These are phyloP conservation scores for Microctonus aethiopoides DNA, from an alignment of 2,888 invertebrate species.

Conservation along the genomic window DNA sequence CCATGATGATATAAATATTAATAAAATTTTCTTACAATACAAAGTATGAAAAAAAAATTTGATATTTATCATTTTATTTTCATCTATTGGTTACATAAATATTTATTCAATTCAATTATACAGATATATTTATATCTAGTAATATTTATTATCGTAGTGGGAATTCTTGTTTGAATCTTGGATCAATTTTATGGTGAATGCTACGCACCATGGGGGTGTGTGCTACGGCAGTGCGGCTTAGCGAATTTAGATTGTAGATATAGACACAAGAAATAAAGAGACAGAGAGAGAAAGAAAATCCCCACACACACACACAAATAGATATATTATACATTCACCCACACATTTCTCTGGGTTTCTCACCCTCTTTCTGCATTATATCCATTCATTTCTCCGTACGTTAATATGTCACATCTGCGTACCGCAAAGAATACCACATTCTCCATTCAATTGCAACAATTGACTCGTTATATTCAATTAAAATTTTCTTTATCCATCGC, in stretches of 20 bases:
- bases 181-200: conserved; percentile 6
- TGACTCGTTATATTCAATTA: conserved; percentile 27
- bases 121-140: too few relatives aligned
- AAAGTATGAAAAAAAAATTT: neutral
- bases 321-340: neutral
- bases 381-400: conserved; percentile 25
- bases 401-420: conserved; percentile 31
- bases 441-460: conserved; percentile 32
- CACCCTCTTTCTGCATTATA: neutral
- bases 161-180: neutral
- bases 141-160: neutral
- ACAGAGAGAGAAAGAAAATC: too few relatives aligned
- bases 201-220: neutral
- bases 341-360: neutral
- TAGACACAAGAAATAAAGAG: neutral
- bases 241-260: conserved; percentile 23
- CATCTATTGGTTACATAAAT: too few relatives aligned
- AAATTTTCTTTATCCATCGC: neutral
- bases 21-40: neutral
- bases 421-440: conserved; percentile 32
- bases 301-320: neutral
- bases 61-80: neutral
- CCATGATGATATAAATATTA: neutral
- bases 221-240: conserved; percentile 11
- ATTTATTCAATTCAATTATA: neutral